phyloP scores from a whole-genome alignment of 2,797 vertebrate genomes.

The Takifugu rubripes region DNA sequence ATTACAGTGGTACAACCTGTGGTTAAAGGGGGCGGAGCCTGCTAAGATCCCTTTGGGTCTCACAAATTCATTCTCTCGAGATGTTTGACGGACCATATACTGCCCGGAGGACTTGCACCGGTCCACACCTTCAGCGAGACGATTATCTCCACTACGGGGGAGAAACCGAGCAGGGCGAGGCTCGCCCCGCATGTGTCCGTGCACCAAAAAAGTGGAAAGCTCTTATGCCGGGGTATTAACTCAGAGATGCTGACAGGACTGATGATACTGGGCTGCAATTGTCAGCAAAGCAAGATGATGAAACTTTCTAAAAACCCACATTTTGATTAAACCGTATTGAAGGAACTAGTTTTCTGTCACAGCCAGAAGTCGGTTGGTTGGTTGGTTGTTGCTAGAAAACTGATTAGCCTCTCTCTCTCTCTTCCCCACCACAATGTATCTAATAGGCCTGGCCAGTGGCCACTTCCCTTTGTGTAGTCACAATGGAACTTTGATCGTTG shows the following conservation, averaged over 20 bases:
- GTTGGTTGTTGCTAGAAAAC: slow-evolving; percentile 68
- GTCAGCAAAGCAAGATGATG: slow-evolving; percentile 41
- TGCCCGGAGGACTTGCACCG: slow-evolving; percentile 39
- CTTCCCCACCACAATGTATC: slow-evolving; percentile 64
- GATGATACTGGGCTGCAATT: slow-evolving; percentile 22
- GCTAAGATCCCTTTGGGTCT: too few species aligned
- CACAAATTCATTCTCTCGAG: slow-evolving; percentile 4
- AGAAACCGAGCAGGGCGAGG: slow-evolving; percentile 31
- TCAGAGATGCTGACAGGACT: slow-evolving; percentile 31
- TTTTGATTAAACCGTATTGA: slow-evolving; percentile 39
- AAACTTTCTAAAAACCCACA: slow-evolving; percentile 39
- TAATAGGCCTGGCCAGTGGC: slow-evolving; percentile 61
- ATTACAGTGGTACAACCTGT: too few species aligned
- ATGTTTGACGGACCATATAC: slow-evolving; percentile 34
- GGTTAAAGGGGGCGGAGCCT: too few species aligned
- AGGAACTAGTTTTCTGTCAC: slow-evolving; percentile 61
- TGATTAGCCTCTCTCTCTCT: slow-evolving; percentile 68
- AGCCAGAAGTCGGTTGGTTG: slow-evolving; percentile 55
- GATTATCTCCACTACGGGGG: slow-evolving; percentile 8
- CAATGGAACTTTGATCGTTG: slow-evolving; percentile 73
- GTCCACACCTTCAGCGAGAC: slow-evolving; percentile 54
- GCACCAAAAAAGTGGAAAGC: slow-evolving; percentile 11
- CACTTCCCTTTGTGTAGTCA: slow-evolving; percentile 68
- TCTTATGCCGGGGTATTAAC: slow-evolving; percentile 27
- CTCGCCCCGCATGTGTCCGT: slow-evolving; percentile 35